Base-by-base conservation (phyloP, 2,797 vertebrate species). In the Denticeps clupeoides region DNA sequence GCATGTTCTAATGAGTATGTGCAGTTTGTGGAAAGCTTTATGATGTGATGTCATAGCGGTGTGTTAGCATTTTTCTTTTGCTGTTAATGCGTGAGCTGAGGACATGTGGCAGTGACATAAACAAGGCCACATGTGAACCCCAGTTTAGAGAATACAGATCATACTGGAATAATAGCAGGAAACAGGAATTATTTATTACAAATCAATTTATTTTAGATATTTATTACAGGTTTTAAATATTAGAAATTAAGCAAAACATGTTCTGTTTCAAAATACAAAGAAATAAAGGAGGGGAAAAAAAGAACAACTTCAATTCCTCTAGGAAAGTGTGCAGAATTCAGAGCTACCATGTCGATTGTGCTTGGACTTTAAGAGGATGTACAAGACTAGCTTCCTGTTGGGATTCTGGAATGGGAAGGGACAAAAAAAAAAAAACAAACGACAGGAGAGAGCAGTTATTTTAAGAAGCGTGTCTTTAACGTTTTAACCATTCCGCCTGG, bases 191-290 rank as follows among this genome's bases (percentile, higher is more conserved):
- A 82, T 80, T 55, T 60, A 69, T 66, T 76, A 61, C 74, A 73
- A 74, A 42, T 77, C 54, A 54, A 86, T 97, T 95, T 93, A 91
- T 93, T 91, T 86, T 55, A 72, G 40, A 38, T 18, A 12, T 35
- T 58, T 78, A 82, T 83, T 88, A 91, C 89, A 97, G 40, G 73
- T 70, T 78, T 83, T 77, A 82, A 82, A 76, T 81, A 82, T 63
- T 76, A 87, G 88, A 86, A 88, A 87, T 88, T 85, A 84, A 77
- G 74, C 81, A 83, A 72, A 77, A 85, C 70, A 71, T 62, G 81
- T 47, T 47, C 49, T 57, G 67, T 65, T 79, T 72, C 83, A 86
- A 83, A 84, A 75, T 83, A 88, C 82, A 89, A 71, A 68, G 68
- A 69, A 78, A 65, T 51, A 67, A 69, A 76, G 80, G 80, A 81